These are phyloP conservation scores for Aelia acuminata DNA, from an alignment of 2,888 invertebrate species.

Conservation along the genomic window DNA sequence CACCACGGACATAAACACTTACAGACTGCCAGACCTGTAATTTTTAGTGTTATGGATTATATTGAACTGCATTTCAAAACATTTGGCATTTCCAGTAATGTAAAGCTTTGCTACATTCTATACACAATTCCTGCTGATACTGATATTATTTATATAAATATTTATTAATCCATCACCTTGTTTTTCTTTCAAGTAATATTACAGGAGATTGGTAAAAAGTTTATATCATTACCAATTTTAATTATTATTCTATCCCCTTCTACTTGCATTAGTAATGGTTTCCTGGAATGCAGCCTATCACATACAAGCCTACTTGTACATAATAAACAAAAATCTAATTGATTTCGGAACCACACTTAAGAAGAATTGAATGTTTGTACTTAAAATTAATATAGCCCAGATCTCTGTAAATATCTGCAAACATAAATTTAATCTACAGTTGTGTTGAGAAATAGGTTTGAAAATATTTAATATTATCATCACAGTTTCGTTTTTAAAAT, in stretches of 20 bases:
- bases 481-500: neutral
- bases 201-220: slow-evolving; percentile 34
- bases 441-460: neutral
- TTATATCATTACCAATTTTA: neutral
- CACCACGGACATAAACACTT: neutral
- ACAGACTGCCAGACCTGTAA: slow-evolving; percentile 37
- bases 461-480: neutral
- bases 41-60: slow-evolving; percentile 51
- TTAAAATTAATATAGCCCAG: neutral
- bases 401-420: neutral
- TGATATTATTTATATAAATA: neutral
- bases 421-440: neutral
- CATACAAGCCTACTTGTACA: neutral
- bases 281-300: slow-evolving; percentile 23
- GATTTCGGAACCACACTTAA: neutral
- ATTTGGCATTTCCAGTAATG: slow-evolving; percentile 10
- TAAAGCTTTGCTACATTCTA: neutral
- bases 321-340: neutral
- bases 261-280: slow-evolving; percentile 14
- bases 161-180: neutral
- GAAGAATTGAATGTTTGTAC: neutral
- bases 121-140: slow-evolving; percentile 12
- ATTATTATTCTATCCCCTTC: neutral
- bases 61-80: slow-evolving; percentile 12
- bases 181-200: slow-evolving; percentile 40